phyloP scores from a whole-genome alignment of 1,140 invertebrate species.

The Zophobas atratus region DNA sequence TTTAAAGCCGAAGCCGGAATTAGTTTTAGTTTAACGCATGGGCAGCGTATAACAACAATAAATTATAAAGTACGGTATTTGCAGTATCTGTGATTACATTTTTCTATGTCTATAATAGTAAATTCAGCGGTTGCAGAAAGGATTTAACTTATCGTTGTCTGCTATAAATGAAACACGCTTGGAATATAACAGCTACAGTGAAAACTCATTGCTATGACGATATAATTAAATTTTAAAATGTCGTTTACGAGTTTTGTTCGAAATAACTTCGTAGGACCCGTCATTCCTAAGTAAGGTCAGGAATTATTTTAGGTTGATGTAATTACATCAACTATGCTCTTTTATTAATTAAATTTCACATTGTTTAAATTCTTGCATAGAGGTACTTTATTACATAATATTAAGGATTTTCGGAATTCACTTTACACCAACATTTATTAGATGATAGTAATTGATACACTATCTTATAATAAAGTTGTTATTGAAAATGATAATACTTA shows the following conservation, averaged over 20 bases:
- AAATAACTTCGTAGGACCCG: conserved; percentile 10
- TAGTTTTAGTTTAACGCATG: neutral
- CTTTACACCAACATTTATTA: no score
- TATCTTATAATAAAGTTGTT: no score
- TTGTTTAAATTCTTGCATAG: conserved; percentile 12
- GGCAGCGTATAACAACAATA: neutral
- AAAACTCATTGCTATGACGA: conserved; percentile 1
- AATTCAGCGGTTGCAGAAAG: neutral
- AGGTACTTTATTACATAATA: neutral
- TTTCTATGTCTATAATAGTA: no score
- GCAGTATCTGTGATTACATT: no score
- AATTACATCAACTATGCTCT: conserved; percentile 21
- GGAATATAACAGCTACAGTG: neutral
- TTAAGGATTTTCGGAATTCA: neutral
- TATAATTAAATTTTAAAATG: conserved; percentile 31
- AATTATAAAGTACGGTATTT: neutral
- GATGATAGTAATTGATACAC: no score
- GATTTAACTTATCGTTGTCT: neutral
- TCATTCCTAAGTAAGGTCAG: conserved; percentile 19
- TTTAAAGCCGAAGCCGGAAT: neutral
- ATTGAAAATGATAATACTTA: no score
- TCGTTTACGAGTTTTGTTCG: conserved; percentile 24
- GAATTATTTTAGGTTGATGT: conserved; percentile 19
- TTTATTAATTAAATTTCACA: conserved; percentile 23
- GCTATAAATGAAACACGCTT: neutral